Base-by-base conservation (phyloP, 2,888 invertebrate genomes). In the Adela reaumurella region DNA sequence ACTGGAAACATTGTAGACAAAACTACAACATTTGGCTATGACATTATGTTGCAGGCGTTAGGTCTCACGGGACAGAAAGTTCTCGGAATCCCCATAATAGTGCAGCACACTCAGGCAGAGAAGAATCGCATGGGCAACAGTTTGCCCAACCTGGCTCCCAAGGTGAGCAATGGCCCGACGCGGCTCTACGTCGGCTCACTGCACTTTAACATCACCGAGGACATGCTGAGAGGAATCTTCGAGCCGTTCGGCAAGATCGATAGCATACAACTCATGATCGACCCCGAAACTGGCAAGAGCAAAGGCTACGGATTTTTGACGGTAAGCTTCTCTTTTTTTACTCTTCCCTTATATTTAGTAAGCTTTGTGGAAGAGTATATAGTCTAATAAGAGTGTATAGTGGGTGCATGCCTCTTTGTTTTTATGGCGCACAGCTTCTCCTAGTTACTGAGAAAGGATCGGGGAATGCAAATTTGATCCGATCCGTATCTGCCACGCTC, bases 181-280 rank as follows among this genome's bases (percentile, higher is more conserved):
- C 86, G 97, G 60, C 79, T 99, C 8, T 98, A 98, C 74, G 97
- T 99, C 49, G 98, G 98, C 24, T 97, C 97, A 17, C 76, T 99
- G 49, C 98, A 99, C 74, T 97, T 97, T 65, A 97, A 98, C 69
- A 98, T 99, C 56, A 97, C 95, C 6, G 98, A 99, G 76, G 98
- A 98, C 55, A 99, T 99, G 99, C 79, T 99, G 50, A 81, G 92
- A 50, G 97, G 97, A 19, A 98, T 99, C 57, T 99, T 99, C 77
- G 98, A 99, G 70, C 97, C 97, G 1, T 98, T 98, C 74, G 98
- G 98, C 43, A 95, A 95, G 79, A 95, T 96, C 59, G 95, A 96
- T 65, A 90, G 89, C 56, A 94, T 97, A 60, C 96, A 97, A 68
- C 78, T 99, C 29, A 94, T 97, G 68, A 93, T 92, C 82, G 97